A percentile compares a stretch with the other conserved stretches of the same genome.
Conservation (phyloP, 2,797 vertebrate genomes). For the Fistularia tabacaria region DNA sequence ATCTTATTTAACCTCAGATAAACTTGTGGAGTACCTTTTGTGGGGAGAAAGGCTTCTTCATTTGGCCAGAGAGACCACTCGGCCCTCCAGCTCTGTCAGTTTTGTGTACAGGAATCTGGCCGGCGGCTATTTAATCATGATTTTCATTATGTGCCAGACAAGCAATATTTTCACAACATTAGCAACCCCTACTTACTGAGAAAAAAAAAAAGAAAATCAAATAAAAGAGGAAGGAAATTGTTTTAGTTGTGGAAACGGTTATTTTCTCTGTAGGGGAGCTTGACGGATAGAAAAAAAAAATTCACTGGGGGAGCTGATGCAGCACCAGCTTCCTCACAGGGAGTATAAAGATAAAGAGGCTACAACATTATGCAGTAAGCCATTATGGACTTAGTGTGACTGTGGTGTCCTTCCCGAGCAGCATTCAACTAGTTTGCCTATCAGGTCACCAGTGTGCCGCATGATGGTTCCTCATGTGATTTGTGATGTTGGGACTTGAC, state of each 20-base stretch:
- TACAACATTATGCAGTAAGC: conserved; percentile 1
- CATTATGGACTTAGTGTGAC: no score
- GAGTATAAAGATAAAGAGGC: conserved; percentile 12
- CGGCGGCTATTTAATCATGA: conserved; percentile 18
- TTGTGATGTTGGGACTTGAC: neutral
- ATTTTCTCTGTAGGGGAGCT: conserved; percentile 3
- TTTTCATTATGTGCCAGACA: conserved; percentile 26
- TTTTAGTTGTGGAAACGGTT: conserved; percentile 15
- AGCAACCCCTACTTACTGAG: neutral
- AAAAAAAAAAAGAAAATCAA: conserved; percentile 6
- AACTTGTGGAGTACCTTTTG: conserved; percentile 30
- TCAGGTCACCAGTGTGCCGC: no score
- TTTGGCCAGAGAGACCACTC: conserved; percentile 39
- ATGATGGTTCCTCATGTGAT: conserved; percentile 19
- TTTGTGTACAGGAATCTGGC: conserved; percentile 28
- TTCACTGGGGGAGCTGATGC: conserved; percentile 43
- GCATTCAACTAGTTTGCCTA: no score
- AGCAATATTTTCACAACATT: conserved; percentile 21
- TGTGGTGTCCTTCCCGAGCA: no score
- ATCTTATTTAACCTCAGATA: conserved; percentile 37
- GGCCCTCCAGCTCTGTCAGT: conserved; percentile 14
- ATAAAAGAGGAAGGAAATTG: conserved; percentile 34
- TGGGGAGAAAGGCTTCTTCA: conserved; percentile 34
- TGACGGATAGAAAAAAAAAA: no score
- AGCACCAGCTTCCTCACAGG: conserved; percentile 38